Base-by-base conservation (phyloP, 2,797 vertebrate species). In the Ctenosaura bakeri region DNA sequence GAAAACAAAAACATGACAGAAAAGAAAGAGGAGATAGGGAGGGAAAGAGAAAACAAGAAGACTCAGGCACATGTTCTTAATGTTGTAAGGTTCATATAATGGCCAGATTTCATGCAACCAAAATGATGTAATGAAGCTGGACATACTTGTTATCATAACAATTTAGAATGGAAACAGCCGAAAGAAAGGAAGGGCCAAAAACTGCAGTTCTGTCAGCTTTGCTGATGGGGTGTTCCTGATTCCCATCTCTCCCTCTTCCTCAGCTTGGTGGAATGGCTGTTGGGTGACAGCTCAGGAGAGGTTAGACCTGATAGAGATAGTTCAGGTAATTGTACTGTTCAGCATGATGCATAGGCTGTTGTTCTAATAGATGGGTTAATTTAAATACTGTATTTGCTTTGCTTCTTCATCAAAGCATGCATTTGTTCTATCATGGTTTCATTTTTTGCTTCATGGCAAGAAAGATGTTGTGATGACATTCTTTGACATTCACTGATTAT, bases 311-410 rank as follows among this genome's bases (percentile, higher is more conserved):
- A 71, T 71, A 32, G 18, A 26, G 18, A 74, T 62, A 50, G 42
- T 93, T 91, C 89, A 94, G 69, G 85, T 94, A 90, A 78, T 86
- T 93, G 73, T 77, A 93, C 90, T 92, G 38, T 83, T 92, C 76
- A 92, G 82, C 92, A 87, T 93, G 94, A 93, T 90, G 95, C 90
- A 93, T 77, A 86, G 91, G 56, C 29, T 62, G 13, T 69, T 95
- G 88, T n/a, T 66, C 46, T 76, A 94, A 89, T 92, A 95, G 89
- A 95, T 90, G 92, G 90, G 8, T 86, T 82, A 89, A 92, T 94
- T 94, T 87, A 90, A 94, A 91, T 89, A 88, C 42, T n/a, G 85
- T 92, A 0, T 92, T 93, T 92, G 91, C 79, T 91, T 92, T 50
- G 78, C 74, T 18, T 69, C 38, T 87, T 94, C 79, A 86, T 94